Conservation (phyloP, 2,113 vertebrate species). For the Neopipo cinnamomea region DNA sequence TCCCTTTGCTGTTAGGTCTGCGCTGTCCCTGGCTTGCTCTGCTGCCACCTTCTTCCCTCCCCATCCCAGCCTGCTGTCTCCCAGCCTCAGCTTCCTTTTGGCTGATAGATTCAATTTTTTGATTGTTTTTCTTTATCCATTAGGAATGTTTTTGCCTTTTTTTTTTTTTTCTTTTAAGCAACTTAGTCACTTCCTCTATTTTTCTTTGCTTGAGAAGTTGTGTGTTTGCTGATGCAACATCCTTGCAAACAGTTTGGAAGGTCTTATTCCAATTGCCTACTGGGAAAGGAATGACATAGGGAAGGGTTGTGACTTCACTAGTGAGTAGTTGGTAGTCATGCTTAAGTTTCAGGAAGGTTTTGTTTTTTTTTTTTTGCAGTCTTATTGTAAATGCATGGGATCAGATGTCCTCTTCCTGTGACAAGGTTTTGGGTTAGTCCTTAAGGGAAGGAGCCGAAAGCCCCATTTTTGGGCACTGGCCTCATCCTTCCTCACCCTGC, state of each 20-base stretch:
- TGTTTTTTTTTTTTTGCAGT: neutral
- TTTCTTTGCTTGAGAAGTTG: neutral
- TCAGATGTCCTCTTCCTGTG: neutral
- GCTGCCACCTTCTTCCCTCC: neutral
- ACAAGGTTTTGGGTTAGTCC: neutral
- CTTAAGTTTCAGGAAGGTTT: neutral
- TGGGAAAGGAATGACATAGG: neutral
- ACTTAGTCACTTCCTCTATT: neutral
- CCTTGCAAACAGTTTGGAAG: neutral
- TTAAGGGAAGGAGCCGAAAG: neutral
- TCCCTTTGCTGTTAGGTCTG: rapidly evolving
- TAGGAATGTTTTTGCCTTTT: neutral
- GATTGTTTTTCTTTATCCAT: neutral
- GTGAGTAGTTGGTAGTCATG: neutral
- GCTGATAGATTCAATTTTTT: neutral
- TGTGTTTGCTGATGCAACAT: neutral
- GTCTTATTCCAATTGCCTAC: neutral
- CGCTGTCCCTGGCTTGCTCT: neutral
- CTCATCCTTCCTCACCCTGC: neutral
- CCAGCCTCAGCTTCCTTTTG: neutral
- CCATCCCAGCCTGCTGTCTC: neutral
- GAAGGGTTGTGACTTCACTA: neutral
- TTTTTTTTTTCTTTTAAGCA: neutral
- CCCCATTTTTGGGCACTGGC: neutral
- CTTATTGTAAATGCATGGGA: neutral